A percentile compares a stretch with the other conserved stretches of the same genome.
These are phyloP conservation scores for Amyelois transitella DNA, from an alignment of 1,140 invertebrate species.

Conservation along the genomic window DNA sequence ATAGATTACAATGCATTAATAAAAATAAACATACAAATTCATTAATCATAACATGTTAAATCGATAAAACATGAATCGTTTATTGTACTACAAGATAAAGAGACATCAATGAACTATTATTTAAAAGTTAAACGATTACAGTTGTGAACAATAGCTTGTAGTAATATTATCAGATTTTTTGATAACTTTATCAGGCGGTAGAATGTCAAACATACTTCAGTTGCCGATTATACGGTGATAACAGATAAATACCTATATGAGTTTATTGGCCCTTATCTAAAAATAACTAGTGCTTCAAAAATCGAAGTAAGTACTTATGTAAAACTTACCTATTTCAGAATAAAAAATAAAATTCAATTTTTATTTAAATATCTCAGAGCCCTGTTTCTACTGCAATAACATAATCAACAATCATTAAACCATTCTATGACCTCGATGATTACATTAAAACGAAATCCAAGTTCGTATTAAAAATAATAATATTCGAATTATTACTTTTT, in stretches of 20 bases:
- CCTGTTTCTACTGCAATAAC: background rate
- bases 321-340: no score
- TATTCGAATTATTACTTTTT: constrained; percentile 44
- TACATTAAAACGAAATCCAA: constrained; percentile 23
- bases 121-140: constrained; percentile 27
- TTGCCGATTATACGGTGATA: constrained; percentile 48
- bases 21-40: constrained; percentile 36
- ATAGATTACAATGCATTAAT: constrained; percentile 33
- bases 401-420: background rate
- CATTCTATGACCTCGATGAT: constrained; percentile 9
- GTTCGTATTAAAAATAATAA: constrained; percentile 20
- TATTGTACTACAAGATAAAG: constrained; percentile 42
- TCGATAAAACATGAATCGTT: constrained; percentile 42
- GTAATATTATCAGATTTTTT: constrained; percentile 48
- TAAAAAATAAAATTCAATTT: no score
- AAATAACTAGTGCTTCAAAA: no score
- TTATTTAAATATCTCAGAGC: background rate
- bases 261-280: constrained; percentile 53
- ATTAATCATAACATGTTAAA: constrained; percentile 46
- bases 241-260: constrained; percentile 41
- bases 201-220: constrained; percentile 38
- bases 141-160: constrained; percentile 29
- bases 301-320: no score
- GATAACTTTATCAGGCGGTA: constrained; percentile 52
- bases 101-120: constrained; percentile 40